Percentiles rank a stretch among this genome's conserved stretches.
Evolutionary conservation across 2,113 vertebrate species (phyloP).

Genomic region (Oxyruncus cristatus): DNA sequence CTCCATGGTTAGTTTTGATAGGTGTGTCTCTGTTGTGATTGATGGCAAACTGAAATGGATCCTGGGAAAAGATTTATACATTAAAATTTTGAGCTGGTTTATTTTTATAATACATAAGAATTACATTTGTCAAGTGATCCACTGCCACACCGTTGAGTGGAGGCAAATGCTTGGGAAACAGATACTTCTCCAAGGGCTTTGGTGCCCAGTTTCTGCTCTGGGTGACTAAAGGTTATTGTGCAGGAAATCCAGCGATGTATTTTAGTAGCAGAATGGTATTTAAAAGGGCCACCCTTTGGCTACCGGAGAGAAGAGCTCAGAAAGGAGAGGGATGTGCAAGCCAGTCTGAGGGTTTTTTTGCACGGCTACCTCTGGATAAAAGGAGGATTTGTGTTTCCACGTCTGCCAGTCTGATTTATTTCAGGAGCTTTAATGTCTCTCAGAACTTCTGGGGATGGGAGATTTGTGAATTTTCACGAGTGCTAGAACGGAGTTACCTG

Average conservation of each 20-base stretch:
- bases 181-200: rapidly evolving
- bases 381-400: not conserved
- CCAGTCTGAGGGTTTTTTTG: not conserved
- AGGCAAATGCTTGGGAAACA: not conserved
- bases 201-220: not conserved
- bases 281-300: not conserved
- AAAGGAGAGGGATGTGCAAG: not conserved
- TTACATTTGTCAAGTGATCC: not conserved
- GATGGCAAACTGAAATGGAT: not conserved
- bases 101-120: not conserved
- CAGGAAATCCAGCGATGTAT: not conserved
- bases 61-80: not conserved
- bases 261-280: not conserved
- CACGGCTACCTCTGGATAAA: not conserved
- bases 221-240: not conserved
- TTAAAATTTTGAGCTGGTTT: not conserved
- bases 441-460: not conserved
- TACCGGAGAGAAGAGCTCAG: not conserved
- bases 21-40: not conserved
- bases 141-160: rapidly evolving
- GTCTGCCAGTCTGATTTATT: not conserved
- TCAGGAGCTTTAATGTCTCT: not conserved
- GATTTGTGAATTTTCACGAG: not conserved
- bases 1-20: rapidly evolving
- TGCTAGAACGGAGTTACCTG: not conserved